Evolutionary conservation across 2,888 invertebrate species (phyloP).

Genomic region (Podotricha telesiphe): DNA sequence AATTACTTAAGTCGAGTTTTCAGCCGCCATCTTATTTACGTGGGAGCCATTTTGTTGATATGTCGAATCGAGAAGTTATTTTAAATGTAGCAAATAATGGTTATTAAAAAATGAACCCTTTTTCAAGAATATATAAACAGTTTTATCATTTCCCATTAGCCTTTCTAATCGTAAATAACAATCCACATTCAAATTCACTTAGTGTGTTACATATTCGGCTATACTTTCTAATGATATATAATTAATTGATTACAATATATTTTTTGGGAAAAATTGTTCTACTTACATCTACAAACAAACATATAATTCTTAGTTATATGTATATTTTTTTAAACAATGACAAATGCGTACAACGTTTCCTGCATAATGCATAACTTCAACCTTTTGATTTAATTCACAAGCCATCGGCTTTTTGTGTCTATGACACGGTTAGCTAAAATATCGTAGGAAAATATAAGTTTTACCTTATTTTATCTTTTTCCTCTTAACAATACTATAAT

Average conservation of each 20-base stretch:
- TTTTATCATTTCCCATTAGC: no score
- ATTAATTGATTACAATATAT: not conserved
- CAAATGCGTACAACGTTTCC: not conserved
- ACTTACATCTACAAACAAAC: not conserved
- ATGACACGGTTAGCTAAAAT: not conserved
- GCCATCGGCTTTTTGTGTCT: slow-evolving; percentile 25
- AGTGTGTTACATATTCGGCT: not conserved
- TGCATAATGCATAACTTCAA: slow-evolving; percentile 29
- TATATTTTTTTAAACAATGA: slow-evolving; percentile 19
- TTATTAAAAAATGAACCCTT: no score
- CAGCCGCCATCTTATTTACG: not conserved
- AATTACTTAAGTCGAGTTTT: not conserved
- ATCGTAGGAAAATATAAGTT: slow-evolving; percentile 9
- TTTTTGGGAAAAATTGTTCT: not conserved
- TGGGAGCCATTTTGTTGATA: slow-evolving; percentile 1
- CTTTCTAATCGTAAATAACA: no score
- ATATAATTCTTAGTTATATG: not conserved
- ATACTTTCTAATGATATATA: not conserved
- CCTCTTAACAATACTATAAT: slow-evolving; percentile 1
- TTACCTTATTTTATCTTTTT: slow-evolving; percentile 19
- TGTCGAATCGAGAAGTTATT: not conserved
- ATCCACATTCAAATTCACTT: not conserved
- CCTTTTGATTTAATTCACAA: slow-evolving; percentile 34
- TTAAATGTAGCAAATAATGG: no score
- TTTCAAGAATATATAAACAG: no score